phyloP scores from a whole-genome alignment of 2,797 vertebrate genomes.

The Buceros bicornis region DNA sequence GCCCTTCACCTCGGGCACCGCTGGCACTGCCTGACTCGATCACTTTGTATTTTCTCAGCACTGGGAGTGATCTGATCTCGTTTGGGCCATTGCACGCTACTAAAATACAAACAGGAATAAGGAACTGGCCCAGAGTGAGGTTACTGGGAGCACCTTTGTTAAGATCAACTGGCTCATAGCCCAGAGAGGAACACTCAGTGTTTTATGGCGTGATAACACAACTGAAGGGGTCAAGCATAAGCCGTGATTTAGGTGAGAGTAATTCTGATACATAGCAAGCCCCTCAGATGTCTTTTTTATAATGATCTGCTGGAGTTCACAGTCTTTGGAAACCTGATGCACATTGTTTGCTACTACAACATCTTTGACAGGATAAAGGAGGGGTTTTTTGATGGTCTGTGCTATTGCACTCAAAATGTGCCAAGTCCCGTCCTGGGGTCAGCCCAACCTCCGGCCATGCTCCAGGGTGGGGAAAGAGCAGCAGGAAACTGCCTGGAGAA shows the following conservation, averaged over 20 bases:
- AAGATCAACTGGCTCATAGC: not conserved
- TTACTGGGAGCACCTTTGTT: not conserved
- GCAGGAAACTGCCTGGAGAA: too few species aligned
- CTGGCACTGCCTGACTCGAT: not conserved
- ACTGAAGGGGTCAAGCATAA: not conserved
- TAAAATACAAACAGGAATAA: not conserved
- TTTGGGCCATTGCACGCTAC: not conserved
- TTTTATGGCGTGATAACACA: not conserved
- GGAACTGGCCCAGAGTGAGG: not conserved
- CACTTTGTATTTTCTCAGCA: not conserved
- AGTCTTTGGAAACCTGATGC: not conserved
- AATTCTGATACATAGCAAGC: not conserved
- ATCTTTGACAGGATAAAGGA: not conserved
- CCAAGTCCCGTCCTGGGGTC: too few species aligned
- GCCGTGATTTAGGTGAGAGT: not conserved
- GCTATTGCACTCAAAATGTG: not conserved
- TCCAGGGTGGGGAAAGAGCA: too few species aligned
- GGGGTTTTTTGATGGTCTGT: not conserved
- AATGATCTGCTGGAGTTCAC: not conserved
- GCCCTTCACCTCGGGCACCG: not conserved
- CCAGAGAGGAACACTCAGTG: not conserved
- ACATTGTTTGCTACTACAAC: not conserved
- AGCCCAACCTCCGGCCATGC: too few species aligned
- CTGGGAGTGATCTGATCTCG: not conserved
- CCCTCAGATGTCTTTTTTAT: not conserved